Evolutionary conservation across 1,140 invertebrate species (phyloP).

Genomic region (Chymomyza costata): DNA sequence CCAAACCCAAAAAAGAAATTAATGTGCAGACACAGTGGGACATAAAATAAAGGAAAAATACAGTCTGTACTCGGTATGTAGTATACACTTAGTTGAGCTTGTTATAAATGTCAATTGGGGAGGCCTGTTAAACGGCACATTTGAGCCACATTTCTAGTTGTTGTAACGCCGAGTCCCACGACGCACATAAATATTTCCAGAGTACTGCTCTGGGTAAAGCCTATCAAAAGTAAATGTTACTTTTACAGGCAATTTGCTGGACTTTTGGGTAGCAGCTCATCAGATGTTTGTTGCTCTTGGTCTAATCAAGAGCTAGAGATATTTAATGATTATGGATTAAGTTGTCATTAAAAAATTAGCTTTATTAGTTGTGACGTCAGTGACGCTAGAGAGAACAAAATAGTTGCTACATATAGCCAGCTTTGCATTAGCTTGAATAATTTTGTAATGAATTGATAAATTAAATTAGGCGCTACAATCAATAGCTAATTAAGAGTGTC

Average conservation of each 20-base stretch:
- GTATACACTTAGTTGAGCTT: too few species aligned
- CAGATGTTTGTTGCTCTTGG: too few species aligned
- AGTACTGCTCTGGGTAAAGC: conserved; percentile 44
- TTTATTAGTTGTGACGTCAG: conserved; percentile 57
- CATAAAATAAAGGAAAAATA: conserved; percentile 16
- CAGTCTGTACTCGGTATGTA: conserved; percentile 7
- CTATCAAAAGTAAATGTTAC: conserved; percentile 47
- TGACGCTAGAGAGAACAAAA: conserved; percentile 1
- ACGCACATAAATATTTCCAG: conserved; percentile 47
- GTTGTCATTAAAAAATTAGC: conserved; percentile 65
- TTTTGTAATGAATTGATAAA: conserved; percentile 68
- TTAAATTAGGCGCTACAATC: conserved; percentile 47
- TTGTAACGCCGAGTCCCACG: conserved; percentile 20
- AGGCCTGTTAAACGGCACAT: conserved; percentile 16
- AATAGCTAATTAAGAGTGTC: conserved; percentile 13
- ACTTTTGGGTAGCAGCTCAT: conserved; percentile 12
- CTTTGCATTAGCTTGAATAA: too few species aligned
- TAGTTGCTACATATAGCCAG: conserved; percentile 37
- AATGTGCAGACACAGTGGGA: conserved; percentile 28
- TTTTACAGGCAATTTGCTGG: conserved; percentile 29
- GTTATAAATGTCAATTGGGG: conserved; percentile 20
- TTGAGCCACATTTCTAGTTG: conserved; percentile 23
- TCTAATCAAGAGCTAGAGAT: conserved; percentile 24
- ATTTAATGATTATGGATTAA: conserved; percentile 62
- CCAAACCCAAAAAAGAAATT: conserved; percentile 19